A percentile compares a stretch with the other conserved stretches of the same genome.
Evolutionary conservation across 2,113 vertebrate genomes (phyloP).

Genomic region (Antechinus stuartii): DNA sequence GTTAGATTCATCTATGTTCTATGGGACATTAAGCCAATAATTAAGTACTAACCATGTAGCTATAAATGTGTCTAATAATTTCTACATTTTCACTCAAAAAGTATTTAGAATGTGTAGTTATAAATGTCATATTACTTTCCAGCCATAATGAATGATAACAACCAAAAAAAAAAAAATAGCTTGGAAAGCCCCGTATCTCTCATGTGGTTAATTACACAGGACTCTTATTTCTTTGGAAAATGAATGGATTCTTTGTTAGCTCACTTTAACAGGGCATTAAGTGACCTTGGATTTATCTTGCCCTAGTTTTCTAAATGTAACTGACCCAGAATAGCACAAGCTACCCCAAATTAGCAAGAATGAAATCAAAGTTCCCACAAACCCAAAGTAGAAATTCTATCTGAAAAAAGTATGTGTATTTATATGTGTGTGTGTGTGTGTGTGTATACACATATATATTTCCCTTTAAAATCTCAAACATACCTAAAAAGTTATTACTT

Average conservation of each 20-base stretch:
- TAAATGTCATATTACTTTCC: conserved; percentile 59
- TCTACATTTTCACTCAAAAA: conserved; percentile 55
- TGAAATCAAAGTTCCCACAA: conserved; percentile 63
- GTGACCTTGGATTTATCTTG: conserved; percentile 83
- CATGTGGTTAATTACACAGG: conserved; percentile 84
- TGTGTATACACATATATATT: background rate
- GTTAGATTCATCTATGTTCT: conserved; percentile 4
- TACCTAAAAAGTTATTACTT: conserved; percentile 24
- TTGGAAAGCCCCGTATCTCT: conserved; percentile 77
- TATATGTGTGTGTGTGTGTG: too few relatives aligned
- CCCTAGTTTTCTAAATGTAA: conserved; percentile 82
- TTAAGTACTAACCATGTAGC: background rate
- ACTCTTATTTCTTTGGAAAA: conserved; percentile 83
- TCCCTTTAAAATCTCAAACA: conserved; percentile 39
- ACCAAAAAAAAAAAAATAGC: conserved; percentile 58
- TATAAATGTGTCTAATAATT: conserved; percentile 23
- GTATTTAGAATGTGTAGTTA: conserved; percentile 62
- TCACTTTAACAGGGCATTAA: conserved; percentile 79
- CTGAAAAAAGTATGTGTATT: background rate
- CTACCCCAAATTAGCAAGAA: conserved; percentile 54
- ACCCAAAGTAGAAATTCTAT: conserved; percentile 39
- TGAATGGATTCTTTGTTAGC: conserved; percentile 87
- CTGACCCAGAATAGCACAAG: conserved; percentile 82
- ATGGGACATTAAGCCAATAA: conserved; percentile 5
- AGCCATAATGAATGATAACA: conserved; percentile 75